Percentiles rank a stretch among this genome's conserved stretches.
Evolutionary conservation across 1,140 invertebrate genomes (phyloP).

Genomic region (Zaprionus gabonicus): DNA sequence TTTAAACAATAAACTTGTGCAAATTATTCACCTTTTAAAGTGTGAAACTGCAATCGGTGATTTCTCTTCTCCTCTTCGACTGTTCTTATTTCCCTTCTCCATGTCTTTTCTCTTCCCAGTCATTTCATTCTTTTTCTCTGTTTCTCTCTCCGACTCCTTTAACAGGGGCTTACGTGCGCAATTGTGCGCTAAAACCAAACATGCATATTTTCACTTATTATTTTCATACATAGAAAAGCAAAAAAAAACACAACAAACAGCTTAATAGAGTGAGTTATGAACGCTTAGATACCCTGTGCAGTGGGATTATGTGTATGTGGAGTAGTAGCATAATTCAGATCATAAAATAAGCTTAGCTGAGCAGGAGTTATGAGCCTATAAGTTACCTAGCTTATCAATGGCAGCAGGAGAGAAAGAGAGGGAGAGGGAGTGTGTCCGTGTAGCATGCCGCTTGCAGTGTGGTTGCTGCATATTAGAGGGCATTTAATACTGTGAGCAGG

Average conservation of each 20-base stretch:
- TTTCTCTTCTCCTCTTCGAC: background rate
- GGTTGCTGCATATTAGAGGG: conserved; percentile 6
- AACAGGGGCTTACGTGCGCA: conserved; percentile 58
- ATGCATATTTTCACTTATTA: conserved; percentile 82
- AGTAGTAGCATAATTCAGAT: background rate
- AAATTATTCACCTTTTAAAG: conserved; percentile 48
- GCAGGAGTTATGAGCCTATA: conserved; percentile 1
- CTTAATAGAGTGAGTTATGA: background rate
- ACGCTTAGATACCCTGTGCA: conserved; percentile 8
- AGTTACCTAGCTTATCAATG: background rate
- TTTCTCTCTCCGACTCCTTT: background rate
- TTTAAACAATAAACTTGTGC: conserved; percentile 25
- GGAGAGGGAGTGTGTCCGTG: background rate
- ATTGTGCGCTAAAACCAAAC: conserved; percentile 79
- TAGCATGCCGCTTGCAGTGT: conserved; percentile 12
- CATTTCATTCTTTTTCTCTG: background rate
- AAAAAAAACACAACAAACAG: conserved; percentile 15
- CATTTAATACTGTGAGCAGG: conserved; percentile 27
- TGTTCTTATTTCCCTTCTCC: background rate
- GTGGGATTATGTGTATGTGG: background rate
- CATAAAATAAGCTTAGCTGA: conserved; percentile 4
- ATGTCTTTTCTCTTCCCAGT: background rate
- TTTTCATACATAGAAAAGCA: conserved; percentile 64
- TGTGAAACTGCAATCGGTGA: conserved; percentile 16
- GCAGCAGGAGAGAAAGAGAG: background rate